These are phyloP conservation scores for Drosophila micromelanica DNA, from an alignment of 1,140 invertebrate genomes.

Conservation along the genomic window DNA sequence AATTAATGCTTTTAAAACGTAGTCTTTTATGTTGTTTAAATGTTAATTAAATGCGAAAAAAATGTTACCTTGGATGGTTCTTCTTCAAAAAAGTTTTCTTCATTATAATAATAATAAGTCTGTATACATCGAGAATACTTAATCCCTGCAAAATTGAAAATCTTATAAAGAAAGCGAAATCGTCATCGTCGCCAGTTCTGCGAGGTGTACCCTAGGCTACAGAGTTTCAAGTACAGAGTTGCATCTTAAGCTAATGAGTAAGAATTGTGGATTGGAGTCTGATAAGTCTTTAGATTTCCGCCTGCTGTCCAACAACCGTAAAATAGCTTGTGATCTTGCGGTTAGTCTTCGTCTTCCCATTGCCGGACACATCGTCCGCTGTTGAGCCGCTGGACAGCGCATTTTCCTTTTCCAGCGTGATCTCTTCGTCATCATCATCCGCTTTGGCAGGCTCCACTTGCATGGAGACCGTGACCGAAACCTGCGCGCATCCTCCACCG, in stretches of 20 bases:
- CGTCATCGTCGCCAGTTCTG: constrained; percentile 46
- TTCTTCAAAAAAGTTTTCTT: constrained; percentile 23
- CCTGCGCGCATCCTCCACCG: constrained; percentile 44
- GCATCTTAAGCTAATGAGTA: constrained; percentile 71
- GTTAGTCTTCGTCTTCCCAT: constrained; percentile 63
- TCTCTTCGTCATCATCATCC: constrained; percentile 48
- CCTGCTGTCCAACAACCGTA: constrained; percentile 76
- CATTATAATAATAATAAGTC: constrained; percentile 45
- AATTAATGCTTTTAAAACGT: constrained; percentile 73
- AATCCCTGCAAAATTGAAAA: constrained; percentile 72
- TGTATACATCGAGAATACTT: constrained; percentile 69
- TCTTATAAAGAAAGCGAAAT: constrained; percentile 44
- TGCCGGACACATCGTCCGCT: constrained; percentile 24
- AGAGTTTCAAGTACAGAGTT: constrained; percentile 67
- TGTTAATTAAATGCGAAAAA: constrained; percentile 43
- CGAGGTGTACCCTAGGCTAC: constrained; percentile 58
- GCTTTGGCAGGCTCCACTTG: constrained; percentile 65
- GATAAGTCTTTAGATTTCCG: constrained; percentile 79
- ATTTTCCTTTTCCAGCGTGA: constrained; percentile 71
- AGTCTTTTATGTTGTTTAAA: constrained; percentile 64
- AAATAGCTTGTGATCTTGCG: constrained; percentile 80
- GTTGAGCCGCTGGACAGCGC: constrained; percentile 50
- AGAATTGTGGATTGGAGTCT: constrained; percentile 54
- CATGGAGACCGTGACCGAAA: constrained; percentile 78
- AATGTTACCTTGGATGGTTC: constrained; percentile 2